Evolutionary conservation across 2,113 vertebrate genomes (phyloP).

Genomic region (Mirza zaza): DNA sequence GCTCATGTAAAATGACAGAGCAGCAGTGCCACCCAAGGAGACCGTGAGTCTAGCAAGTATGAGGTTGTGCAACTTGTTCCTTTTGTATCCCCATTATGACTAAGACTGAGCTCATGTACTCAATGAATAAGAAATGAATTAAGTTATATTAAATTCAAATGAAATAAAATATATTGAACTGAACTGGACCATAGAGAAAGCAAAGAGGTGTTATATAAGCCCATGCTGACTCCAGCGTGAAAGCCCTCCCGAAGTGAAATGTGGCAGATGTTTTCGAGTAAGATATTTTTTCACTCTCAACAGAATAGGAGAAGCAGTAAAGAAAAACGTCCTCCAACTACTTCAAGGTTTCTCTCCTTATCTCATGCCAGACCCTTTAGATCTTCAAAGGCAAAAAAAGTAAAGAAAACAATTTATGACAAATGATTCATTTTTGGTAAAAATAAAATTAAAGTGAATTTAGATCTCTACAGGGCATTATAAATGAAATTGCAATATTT

Average conservation of each 20-base stretch:
- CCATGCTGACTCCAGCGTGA: not conserved
- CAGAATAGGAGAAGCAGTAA: not conserved
- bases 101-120: not conserved
- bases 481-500: not conserved
- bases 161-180: not conserved
- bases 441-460: not conserved
- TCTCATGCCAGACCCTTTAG: not conserved
- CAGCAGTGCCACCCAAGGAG: not conserved
- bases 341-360: not conserved
- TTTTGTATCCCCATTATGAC: not conserved
- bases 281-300: not conserved
- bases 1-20: not conserved
- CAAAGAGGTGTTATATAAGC: not conserved
- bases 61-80: not conserved
- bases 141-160: not conserved
- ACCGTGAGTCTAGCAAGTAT: not conserved
- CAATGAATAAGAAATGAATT: not conserved
- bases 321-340: not conserved
- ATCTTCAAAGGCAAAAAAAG: not conserved
- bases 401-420: not conserved
- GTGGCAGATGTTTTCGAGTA: not conserved
- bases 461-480: not conserved
- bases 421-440: slow-evolving; percentile 1
- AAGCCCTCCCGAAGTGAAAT: not conserved
- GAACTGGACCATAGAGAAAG: not conserved